Evolutionary conservation across 1,140 invertebrate genomes (phyloP).

Genomic region (Teleopsis dalmanni): DNA sequence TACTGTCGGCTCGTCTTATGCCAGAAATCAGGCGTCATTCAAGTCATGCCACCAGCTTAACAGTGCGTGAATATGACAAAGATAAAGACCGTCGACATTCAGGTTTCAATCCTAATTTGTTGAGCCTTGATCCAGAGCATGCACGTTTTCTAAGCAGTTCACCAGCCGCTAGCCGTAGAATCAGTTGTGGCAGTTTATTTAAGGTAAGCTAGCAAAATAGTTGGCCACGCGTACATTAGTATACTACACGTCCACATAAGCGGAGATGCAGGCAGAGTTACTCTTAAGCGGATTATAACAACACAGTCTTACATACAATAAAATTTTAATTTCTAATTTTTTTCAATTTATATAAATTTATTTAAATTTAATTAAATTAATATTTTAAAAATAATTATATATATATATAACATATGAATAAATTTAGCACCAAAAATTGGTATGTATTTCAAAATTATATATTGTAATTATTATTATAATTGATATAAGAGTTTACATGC

Average conservation of each 20-base stretch:
- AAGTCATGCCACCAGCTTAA: slow-evolving; percentile 38
- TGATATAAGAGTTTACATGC: too few relatives aligned
- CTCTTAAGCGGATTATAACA: too few relatives aligned
- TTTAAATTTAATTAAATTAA: slow-evolving; percentile 3
- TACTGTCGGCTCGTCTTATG: slow-evolving; percentile 19
- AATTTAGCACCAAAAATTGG: slow-evolving; percentile 37
- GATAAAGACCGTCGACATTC: slow-evolving; percentile 48
- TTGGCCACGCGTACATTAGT: neutral
- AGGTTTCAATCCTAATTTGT: slow-evolving; percentile 51
- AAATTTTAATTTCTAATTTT: too few relatives aligned
- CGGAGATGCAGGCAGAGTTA: too few relatives aligned
- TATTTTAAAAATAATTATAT: slow-evolving; percentile 12
- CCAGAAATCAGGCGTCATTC: slow-evolving; percentile 39
- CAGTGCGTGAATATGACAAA: slow-evolving; percentile 41
- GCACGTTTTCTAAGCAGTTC: slow-evolving; percentile 55
- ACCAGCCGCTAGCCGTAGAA: slow-evolving; percentile 65
- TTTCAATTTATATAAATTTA: slow-evolving; percentile 5
- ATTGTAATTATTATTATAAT: too few relatives aligned
- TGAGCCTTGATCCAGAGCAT: slow-evolving; percentile 54
- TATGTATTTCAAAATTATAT: slow-evolving; percentile 43
- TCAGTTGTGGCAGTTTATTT: slow-evolving; percentile 69
- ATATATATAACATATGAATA: slow-evolving; percentile 4
- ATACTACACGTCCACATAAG: too few relatives aligned
- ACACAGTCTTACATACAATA: too few relatives aligned
- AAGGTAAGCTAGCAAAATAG: slow-evolving; percentile 46